Percentiles rank a stretch among this genome's conserved stretches.
These are phyloP conservation scores for Galago senegalensis DNA, from an alignment of 2,797 vertebrate genomes.

Conservation along the genomic window DNA sequence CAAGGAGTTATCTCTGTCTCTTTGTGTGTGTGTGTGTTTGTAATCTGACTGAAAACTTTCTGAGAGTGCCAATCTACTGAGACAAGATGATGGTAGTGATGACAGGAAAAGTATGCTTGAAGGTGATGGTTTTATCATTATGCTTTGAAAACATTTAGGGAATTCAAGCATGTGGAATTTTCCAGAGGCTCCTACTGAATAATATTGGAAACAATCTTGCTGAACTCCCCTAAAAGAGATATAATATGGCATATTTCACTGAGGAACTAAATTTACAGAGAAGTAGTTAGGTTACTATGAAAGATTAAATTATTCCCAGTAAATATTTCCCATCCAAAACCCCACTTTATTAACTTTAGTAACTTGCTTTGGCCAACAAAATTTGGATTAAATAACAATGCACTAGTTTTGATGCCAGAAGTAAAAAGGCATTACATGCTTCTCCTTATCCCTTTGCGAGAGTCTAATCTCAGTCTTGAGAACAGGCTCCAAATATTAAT, in stretches of 20 bases:
- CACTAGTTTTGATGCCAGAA: not conserved
- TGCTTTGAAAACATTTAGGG: not conserved
- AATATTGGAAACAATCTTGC: not conserved
- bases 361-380: not conserved
- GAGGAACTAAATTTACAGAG: not conserved
- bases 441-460: not conserved
- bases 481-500: not conserved
- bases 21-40: not conserved
- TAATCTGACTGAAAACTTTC: not conserved
- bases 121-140: not conserved
- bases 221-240: not conserved
- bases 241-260: not conserved
- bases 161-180: not conserved
- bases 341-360: not conserved
- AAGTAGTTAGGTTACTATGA: not conserved
- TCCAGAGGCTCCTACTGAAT: not conserved
- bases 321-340: not conserved
- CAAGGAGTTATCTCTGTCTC: not conserved
- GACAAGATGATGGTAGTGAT: not conserved
- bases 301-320: not conserved
- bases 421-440: not conserved
- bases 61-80: not conserved
- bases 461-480: not conserved
- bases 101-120: not conserved
- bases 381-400: not conserved